phyloP scores from a whole-genome alignment of 2,888 invertebrate genomes.

The Pterobdella sp. region DNA sequence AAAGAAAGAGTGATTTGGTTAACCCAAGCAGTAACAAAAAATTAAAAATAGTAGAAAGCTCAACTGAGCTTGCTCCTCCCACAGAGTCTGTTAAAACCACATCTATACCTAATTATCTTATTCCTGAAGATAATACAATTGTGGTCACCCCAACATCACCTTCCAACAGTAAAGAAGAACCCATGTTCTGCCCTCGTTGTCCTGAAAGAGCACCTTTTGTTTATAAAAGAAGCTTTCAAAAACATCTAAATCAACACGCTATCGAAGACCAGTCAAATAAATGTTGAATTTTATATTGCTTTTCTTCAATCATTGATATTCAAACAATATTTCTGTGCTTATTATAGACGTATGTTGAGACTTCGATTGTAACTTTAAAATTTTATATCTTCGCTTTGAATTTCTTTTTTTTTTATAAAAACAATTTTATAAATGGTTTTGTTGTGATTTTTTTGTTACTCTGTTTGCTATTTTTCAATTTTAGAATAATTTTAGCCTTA shows the following conservation, averaged over 20 bases:
- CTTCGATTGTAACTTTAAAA: no score
- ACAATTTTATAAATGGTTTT: no score
- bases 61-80: neutral
- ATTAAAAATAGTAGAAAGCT: neutral
- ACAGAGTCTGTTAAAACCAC: neutral
- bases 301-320: no score
- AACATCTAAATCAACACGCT: constrained; percentile 34
- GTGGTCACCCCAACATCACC: neutral
- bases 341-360: no score
- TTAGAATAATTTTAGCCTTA: no score
- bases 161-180: neutral
- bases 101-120: neutral
- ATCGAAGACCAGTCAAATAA: constrained; percentile 9
- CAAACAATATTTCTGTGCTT: no score
- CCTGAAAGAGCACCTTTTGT: constrained; percentile 32
- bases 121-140: neutral
- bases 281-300: neutral
- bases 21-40: neutral
- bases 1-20: neutral
- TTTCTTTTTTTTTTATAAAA: no score
- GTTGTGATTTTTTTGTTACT: no score
- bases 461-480: no score
- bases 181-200: constrained; percentile 31
- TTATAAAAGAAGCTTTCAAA: constrained; percentile 33
- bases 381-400: no score